Base-by-base conservation (phyloP, 2,797 vertebrate species). In the Cirrhinus molitorella region DNA sequence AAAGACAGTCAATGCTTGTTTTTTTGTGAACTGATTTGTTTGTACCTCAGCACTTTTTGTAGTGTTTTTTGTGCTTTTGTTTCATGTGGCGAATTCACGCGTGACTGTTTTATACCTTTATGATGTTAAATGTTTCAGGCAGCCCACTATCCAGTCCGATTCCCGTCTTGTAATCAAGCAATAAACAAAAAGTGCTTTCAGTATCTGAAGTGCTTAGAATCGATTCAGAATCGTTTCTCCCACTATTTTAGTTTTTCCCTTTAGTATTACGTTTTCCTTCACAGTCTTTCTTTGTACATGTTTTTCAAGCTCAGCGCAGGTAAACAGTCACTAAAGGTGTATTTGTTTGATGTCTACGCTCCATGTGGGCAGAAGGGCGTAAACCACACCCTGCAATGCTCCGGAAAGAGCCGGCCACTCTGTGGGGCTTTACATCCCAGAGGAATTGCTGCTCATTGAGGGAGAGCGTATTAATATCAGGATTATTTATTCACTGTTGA, bases 401-500 rank as follows among this genome's bases (percentile, higher is more conserved):
- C 31, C 8, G 37, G 79, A 72, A 81, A 81, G 28, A 47, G 40
- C 68, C 28, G 13, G 37, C 47, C 55, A 77, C n/a, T 3, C 16
- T 19, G 19, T 13, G 45, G 25, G 40, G 78, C 77, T 76, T 51
- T 37, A 74, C 81, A 74, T 83, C 81, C 61, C 72, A 45, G 47
- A 34, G 23, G 79, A 85, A 43, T 79, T 71, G 71, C 59, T 65
- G 45, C 63, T 85, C 83, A 80, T n/a, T 63, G 45, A 63, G 55
- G 17, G 51, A 72, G 65, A 68, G 45, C 5, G n/a, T 72, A 72
- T 84, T 75, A 80, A 82, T 83, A 70, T 79, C 57, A 72, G 71
- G 14, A 61, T 88, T 85, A 79, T 84, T 85, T 77, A 75, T 43
- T 77, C 85, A 81, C 55, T 79, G 80, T 77, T 84, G 86, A 83